These are phyloP conservation scores for Gobio gobio DNA, from an alignment of 2,113 vertebrate species.

Conservation along the genomic window DNA sequence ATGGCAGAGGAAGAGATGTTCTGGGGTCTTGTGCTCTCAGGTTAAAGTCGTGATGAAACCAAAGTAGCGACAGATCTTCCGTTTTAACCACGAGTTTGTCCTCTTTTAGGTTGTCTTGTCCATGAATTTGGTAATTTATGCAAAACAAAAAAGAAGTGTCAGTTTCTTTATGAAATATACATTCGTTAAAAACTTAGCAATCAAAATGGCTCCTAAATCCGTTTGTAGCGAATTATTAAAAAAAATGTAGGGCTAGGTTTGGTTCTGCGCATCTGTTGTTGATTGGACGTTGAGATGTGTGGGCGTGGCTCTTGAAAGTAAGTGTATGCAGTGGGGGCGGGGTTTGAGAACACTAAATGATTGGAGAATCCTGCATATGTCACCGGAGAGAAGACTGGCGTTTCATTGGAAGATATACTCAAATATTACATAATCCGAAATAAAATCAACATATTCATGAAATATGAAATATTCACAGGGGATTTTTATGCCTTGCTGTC, in stretches of 20 bases:
- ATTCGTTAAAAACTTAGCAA: too few species aligned
- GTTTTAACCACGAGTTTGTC: too few species aligned
- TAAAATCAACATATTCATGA: background rate
- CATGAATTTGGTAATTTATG: too few species aligned
- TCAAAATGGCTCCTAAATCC: background rate
- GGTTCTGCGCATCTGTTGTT: background rate
- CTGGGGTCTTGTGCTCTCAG: background rate
- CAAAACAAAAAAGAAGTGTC: too few species aligned
- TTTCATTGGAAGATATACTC: too few species aligned
- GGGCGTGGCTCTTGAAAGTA: background rate
- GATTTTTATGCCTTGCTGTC: background rate
- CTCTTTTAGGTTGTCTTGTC: too few species aligned
- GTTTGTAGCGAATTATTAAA: background rate
- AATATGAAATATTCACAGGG: background rate
- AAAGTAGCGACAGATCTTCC: background rate
- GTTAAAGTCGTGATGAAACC: background rate
- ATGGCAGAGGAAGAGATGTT: background rate
- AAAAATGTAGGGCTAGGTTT: background rate
- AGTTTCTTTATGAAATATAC: too few species aligned
- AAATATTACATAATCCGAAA: too few species aligned
- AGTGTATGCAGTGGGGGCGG: background rate
- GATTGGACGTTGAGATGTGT: conserved; percentile 11
- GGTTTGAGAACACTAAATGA: background rate
- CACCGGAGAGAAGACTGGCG: too few species aligned
- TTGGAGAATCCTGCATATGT: background rate